Conservation (phyloP, 1,140 invertebrate species). For the Pentalonia nigronervosa region DNA sequence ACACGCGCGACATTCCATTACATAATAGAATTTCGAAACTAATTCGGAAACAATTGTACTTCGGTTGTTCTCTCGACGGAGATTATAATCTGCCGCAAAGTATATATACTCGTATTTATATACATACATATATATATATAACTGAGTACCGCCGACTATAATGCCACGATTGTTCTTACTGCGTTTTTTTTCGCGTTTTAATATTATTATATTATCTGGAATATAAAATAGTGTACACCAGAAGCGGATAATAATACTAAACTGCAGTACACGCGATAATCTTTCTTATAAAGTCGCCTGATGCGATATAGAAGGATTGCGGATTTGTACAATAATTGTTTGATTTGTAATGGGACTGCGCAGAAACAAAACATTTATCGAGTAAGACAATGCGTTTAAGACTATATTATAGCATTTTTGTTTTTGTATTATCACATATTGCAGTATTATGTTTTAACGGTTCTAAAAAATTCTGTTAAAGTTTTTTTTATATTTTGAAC, state of each 20-base stretch:
- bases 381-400: neutral
- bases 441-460: neutral
- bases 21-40: conserved; percentile 9
- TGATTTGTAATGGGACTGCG: neutral
- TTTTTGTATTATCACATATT: neutral
- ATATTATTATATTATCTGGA: neutral
- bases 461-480: neutral
- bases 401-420: too few species aligned
- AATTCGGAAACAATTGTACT: neutral
- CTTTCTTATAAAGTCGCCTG: neutral
- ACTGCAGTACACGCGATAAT: neutral
- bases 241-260: conserved; percentile 5
- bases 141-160: neutral
- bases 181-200: neutral
- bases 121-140: too few species aligned
- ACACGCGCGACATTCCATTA: neutral
- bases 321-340: neutral
- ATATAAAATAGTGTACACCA: neutral
- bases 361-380: neutral
- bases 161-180: neutral
- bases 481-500: neutral
- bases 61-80: neutral
- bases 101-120: neutral
- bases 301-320: neutral
- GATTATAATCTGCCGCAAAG: neutral